These are phyloP conservation scores for Timema cristinae DNA, from an alignment of 2,888 invertebrate species.

Conservation along the genomic window DNA sequence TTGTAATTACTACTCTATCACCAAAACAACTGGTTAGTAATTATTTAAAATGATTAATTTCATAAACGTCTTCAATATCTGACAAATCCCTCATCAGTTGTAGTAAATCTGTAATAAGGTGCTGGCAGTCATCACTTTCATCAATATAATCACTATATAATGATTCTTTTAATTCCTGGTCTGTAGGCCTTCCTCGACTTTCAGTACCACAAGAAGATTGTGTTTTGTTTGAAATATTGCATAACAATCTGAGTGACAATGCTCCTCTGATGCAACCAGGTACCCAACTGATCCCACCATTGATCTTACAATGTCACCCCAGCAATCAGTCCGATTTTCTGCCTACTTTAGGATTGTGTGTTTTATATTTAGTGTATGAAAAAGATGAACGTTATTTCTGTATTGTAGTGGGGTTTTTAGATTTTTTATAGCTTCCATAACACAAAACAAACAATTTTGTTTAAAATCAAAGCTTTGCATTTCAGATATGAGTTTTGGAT, in stretches of 20 bases:
- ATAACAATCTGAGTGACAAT: not conserved
- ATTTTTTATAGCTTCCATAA: not conserved
- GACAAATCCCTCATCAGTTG: not conserved
- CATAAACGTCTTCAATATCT: not conserved
- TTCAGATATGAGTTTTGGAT: not conserved
- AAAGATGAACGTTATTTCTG: not conserved
- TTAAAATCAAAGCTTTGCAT: not conserved
- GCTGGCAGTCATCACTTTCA: not conserved
- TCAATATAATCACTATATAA: conserved; percentile 1
- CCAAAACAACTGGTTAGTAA: not conserved
- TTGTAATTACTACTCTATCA: not conserved
- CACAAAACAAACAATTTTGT: not conserved
- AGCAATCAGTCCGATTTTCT: not conserved
- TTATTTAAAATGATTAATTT: not conserved
- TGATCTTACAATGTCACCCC: not conserved
- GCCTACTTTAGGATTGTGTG: not conserved
- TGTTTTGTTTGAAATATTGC: conserved; percentile 7
- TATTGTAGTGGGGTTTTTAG: not conserved
- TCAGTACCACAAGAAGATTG: not conserved
- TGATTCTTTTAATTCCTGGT: not conserved
- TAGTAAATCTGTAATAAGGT: not conserved
- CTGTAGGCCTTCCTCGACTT: not conserved
- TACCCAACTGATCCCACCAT: not conserved
- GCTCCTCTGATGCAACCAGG: not conserved
- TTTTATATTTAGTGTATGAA: conserved; percentile 9